Base-by-base conservation (phyloP, 2,888 invertebrate genomes). In the Encarsia formosa region DNA sequence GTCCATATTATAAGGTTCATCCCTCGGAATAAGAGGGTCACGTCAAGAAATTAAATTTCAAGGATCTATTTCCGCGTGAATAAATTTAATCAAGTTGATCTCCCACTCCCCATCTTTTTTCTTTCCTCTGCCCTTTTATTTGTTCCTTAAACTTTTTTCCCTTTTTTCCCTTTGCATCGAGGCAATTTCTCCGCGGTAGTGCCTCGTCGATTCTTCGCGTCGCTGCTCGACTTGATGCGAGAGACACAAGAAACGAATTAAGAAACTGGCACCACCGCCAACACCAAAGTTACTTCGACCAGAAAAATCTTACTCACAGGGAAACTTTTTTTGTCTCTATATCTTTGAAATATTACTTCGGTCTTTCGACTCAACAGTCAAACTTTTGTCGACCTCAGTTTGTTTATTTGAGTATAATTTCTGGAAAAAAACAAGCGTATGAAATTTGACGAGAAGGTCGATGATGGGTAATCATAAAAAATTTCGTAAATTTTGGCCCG, bases 41-140 rank as follows among this genome's bases (percentile, higher is more conserved):
- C 22, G 22, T 39, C 18, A 47, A 39, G 46, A 47, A 47, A 47
- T 47, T 47, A 38, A 24, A 22, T 26, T 24, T n/a, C 6, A 9
- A 19, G 19, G 40, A 35, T 47, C 56, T 50, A 49, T 49, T 49
- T 57, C 49, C 57, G 48, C 50, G 40, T 47, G 59, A 53, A 49
- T 52, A 51, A 57, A 57, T 59, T 59, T 59, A 57, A 59, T 59
- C 54, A 59, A 53, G 39, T 53, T 41, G 44, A 52, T 52, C 44
- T 52, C 40, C 15, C 16, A 31, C 22, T 9, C n/a, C 13, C 35
- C 20, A 11, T 20, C 41, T 43, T n/a, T 15, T 29, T 37, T 40
- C 9, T 37, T 42, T 23, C 18, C 16, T 31, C 23, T 45, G 41
- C 32, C 45, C 37, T 38, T 18, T 44, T 42, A 20, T 47, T 31